Base-by-base conservation (phyloP, 2,888 invertebrate genomes). In the Penaeus monodon region DNA sequence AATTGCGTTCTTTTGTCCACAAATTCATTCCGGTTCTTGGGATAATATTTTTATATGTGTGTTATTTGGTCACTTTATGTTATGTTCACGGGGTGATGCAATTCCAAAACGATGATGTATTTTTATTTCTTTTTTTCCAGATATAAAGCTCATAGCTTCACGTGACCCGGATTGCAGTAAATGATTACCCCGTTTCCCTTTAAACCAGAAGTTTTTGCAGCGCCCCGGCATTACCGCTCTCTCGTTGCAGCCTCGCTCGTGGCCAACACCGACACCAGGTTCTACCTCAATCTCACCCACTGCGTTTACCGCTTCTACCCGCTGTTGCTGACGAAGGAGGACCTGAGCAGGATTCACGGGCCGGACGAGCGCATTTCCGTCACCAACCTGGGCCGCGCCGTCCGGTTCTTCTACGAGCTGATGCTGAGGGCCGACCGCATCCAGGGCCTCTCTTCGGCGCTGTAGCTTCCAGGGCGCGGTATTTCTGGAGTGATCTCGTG, bases 251-350 rank as follows among this genome's bases (percentile, higher is more conserved):
- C 89, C 49, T 88, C 91, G 10, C 80, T 92, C 86, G 81, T 91
- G 66, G 93, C 92, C 20, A 93, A 92, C 90, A 94, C 93, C 29
- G 94, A 94, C 91, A 93, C 93, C 0, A 91, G 91, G 33, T 93
- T 93, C 91, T 94, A 93, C 91, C 90, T 92, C 24, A 90, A 92
- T 27, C 91, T 93, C 81, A 92, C 93, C 6, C 90, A 91, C 38
- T 92, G 92, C 88, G 91, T 93, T n/a, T 94, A 93, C 90, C 92
- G 93, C 65, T 93, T 93, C 91, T 92, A 92, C 86, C 93, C 93
- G 20, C 91, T 91, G 14, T 81, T 90, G 24, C 84, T 92, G 49
- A 84, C 90, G 77, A 91, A 92, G 24, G 91, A 91, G 6, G 93
- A 93, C 88, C 81, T 92, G 0, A 86, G 89, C 49, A 91, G 93